phyloP scores from a whole-genome alignment of 2,113 vertebrate species.

The Protomyctophum bolini region DNA sequence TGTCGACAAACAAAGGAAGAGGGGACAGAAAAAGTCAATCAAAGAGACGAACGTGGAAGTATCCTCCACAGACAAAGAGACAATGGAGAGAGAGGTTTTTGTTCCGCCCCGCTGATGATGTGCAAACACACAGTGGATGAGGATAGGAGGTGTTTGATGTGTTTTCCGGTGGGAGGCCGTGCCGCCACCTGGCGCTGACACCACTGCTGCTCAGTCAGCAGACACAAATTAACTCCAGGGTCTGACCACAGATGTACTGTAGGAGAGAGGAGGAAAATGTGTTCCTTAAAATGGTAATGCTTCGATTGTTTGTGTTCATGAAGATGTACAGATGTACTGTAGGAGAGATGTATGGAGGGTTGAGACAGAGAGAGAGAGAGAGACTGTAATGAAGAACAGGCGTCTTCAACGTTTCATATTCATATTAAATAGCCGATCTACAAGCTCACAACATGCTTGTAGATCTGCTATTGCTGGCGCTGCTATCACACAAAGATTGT shows the following conservation, averaged over 20 bases:
- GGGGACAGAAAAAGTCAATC: neutral
- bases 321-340: too few species aligned
- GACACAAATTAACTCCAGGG: slow-evolving; percentile 32
- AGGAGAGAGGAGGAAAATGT: neutral
- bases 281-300: too few species aligned
- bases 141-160: slow-evolving; percentile 19
- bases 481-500: too few species aligned
- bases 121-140: slow-evolving; percentile 6
- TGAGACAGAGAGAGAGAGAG: too few species aligned
- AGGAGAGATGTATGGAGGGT: too few species aligned
- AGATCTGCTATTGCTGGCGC: too few species aligned
- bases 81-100: slow-evolving; percentile 4
- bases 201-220: slow-evolving; percentile 12
- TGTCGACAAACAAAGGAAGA: slow-evolving; percentile 14
- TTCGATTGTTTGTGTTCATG: too few species aligned
- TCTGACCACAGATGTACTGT: slow-evolving; percentile 31
- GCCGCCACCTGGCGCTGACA: slow-evolving; percentile 42
- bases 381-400: too few species aligned
- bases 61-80: neutral
- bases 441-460: too few species aligned
- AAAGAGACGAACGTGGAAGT: neutral
- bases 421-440: too few species aligned
- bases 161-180: slow-evolving; percentile 36
- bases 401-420: too few species aligned
- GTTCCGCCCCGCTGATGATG: neutral